Evolutionary conservation across 1,140 invertebrate genomes (phyloP).

Genomic region (Sarcophaga peregrina): DNA sequence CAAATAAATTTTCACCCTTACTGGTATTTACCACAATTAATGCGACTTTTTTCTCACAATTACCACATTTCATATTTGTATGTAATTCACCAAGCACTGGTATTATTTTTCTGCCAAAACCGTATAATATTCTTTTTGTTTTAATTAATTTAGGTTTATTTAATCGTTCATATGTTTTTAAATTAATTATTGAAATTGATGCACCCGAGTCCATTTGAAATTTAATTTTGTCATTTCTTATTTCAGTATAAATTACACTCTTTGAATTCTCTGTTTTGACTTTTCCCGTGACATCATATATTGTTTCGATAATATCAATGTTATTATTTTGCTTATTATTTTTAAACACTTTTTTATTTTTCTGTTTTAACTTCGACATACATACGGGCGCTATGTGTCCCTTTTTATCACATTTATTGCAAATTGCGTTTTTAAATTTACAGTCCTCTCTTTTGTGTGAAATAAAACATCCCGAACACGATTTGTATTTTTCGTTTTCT

Average conservation of each 20-base stretch:
- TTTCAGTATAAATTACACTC: slow-evolving; percentile 1
- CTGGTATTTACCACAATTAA: not conserved
- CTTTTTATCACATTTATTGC: slow-evolving; percentile 27
- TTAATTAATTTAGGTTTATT: slow-evolving; percentile 22
- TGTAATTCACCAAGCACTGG: slow-evolving; percentile 34
- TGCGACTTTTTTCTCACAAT: slow-evolving; percentile 28
- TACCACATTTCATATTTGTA: slow-evolving; percentile 31
- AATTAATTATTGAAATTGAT: slow-evolving; percentile 23
- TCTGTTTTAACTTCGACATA: too few species aligned
- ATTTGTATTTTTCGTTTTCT: slow-evolving; percentile 33
- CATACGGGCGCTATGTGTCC: too few species aligned
- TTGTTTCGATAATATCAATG: slow-evolving; percentile 30
- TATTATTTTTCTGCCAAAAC: slow-evolving; percentile 27
- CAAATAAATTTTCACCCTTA: slow-evolving; percentile 36
- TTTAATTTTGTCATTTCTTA: too few species aligned
- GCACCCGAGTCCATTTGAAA: slow-evolving; percentile 44
- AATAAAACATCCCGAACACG: slow-evolving; percentile 33
- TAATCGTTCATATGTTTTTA: slow-evolving; percentile 17
- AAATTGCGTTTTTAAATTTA: slow-evolving; percentile 34
- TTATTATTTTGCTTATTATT: too few species aligned
- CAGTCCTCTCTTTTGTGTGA: slow-evolving; percentile 38
- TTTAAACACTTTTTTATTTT: too few species aligned
- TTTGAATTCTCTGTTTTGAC: slow-evolving; percentile 2
- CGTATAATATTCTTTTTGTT: slow-evolving; percentile 18
- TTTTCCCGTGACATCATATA: not conserved